Conservation (phyloP, 2,797 vertebrate species). For the Sardinella longiceps region DNA sequence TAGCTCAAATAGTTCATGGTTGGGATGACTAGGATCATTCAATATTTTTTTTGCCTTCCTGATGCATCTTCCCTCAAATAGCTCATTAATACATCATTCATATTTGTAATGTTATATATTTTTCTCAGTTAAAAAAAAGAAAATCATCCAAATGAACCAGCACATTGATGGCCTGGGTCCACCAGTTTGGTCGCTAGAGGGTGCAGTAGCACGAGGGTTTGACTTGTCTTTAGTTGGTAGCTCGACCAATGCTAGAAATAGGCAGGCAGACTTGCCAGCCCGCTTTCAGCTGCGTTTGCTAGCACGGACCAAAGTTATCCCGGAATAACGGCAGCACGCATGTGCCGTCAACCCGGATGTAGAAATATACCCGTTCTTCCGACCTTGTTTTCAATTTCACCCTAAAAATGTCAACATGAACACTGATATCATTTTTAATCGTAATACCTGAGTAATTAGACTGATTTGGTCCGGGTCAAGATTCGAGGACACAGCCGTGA, state of each 20-base stretch:
- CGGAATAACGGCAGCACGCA: conserved; percentile 89
- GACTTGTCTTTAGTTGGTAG: background rate
- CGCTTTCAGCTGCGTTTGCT: conserved; percentile 62
- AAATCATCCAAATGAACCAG: background rate
- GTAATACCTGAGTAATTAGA: conserved; percentile 26
- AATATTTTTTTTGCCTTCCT: no score
- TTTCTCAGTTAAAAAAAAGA: no score
- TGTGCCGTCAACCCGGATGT: conserved; percentile 90
- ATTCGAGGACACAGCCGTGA: conserved; percentile 4
- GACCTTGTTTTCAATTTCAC: conserved; percentile 32
- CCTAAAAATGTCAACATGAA: conserved; percentile 15
- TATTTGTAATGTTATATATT: no score
- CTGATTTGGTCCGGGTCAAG: conserved; percentile 56
- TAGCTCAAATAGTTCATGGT: no score
- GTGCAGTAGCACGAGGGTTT: conserved; percentile 52
- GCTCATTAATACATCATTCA: no score
- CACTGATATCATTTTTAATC: conserved; percentile 25
- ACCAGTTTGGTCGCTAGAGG: conserved; percentile 56
- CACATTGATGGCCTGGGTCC: background rate
- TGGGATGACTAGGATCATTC: no score
- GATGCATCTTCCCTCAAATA: no score
- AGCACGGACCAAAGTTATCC: conserved; percentile 88
- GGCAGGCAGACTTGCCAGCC: conserved; percentile 45
- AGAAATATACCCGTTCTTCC: conserved; percentile 62
- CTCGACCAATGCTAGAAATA: conserved; percentile 9